Conservation (phyloP, 2,797 vertebrate species). For the Oryzias dopingdopingensis region DNA sequence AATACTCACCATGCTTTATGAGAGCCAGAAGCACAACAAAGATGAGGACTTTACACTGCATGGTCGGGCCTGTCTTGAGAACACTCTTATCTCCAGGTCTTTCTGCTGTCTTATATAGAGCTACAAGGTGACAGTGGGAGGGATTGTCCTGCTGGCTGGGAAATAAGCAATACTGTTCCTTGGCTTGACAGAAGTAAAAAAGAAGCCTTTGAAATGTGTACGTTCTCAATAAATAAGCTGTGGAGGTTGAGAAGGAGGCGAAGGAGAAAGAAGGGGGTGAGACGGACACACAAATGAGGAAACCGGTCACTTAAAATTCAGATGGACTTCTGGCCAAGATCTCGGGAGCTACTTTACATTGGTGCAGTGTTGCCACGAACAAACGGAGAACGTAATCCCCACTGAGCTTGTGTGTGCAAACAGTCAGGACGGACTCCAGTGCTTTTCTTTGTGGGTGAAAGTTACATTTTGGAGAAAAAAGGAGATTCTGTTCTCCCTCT, state of each 20-base stretch:
- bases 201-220: constrained; percentile 57
- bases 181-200: constrained; percentile 44
- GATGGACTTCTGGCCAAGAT: constrained; percentile 68
- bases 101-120: constrained; percentile 59
- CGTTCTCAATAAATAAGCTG: constrained; percentile 48
- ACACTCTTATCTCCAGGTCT: constrained; percentile 69
- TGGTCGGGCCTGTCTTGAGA: constrained; percentile 60
- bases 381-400: constrained; percentile 61
- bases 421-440: constrained; percentile 50
- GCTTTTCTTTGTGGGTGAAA: constrained; percentile 29
- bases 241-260: constrained; percentile 17
- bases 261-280: constrained; percentile 28
- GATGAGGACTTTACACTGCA: constrained; percentile 81
- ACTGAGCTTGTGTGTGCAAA: constrained; percentile 66
- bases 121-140: constrained; percentile 54
- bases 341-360: constrained; percentile 79
- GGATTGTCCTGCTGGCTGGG: constrained; percentile 42
- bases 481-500: constrained; percentile 6
- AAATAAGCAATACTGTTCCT: constrained; percentile 63
- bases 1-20: constrained; percentile 77
- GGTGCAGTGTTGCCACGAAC: constrained; percentile 71
- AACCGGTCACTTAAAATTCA: constrained; percentile 79
- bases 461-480: constrained; percentile 28
- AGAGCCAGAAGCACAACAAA: constrained; percentile 58
- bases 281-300: constrained; percentile 63